phyloP scores from a whole-genome alignment of 2,888 invertebrate genomes.

The Seira musarum region DNA sequence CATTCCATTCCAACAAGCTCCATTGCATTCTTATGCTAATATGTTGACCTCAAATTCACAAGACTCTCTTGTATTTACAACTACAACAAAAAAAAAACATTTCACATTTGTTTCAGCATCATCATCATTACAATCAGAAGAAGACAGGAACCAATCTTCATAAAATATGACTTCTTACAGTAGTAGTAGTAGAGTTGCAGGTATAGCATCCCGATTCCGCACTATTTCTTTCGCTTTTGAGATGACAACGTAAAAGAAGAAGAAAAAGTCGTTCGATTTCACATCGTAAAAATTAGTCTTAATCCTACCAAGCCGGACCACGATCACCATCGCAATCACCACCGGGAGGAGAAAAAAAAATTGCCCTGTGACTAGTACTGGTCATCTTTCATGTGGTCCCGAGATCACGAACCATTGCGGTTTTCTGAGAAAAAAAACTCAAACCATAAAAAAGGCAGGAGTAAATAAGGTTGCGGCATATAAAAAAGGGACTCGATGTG shows the following conservation, averaged over 20 bases:
- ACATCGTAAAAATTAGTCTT: background rate
- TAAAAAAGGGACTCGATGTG: background rate
- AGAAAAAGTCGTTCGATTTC: background rate
- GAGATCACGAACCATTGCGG: slow-evolving; percentile 10
- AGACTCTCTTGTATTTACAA: background rate
- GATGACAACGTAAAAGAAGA: no score
- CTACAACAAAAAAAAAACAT: background rate
- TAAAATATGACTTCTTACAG: background rate
- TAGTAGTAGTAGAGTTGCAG: background rate
- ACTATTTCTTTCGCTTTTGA: no score
- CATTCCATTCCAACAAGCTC: background rate
- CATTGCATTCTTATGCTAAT: slow-evolving; percentile 7
- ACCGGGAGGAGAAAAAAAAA: background rate
- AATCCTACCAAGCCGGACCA: background rate
- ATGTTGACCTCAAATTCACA: background rate
- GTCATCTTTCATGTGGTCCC: slow-evolving; percentile 3
- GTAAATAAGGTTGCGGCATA: slow-evolving; percentile 6
- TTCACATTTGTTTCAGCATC: background rate
- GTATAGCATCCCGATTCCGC: background rate
- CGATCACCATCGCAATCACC: no score
- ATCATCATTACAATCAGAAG: background rate
- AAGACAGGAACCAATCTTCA: slow-evolving; percentile 1
- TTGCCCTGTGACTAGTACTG: background rate
- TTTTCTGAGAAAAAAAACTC: background rate
- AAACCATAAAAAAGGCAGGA: slow-evolving; percentile 1